phyloP scores from a whole-genome alignment of 2,888 invertebrate genomes.

The Melanostoma scalare region DNA sequence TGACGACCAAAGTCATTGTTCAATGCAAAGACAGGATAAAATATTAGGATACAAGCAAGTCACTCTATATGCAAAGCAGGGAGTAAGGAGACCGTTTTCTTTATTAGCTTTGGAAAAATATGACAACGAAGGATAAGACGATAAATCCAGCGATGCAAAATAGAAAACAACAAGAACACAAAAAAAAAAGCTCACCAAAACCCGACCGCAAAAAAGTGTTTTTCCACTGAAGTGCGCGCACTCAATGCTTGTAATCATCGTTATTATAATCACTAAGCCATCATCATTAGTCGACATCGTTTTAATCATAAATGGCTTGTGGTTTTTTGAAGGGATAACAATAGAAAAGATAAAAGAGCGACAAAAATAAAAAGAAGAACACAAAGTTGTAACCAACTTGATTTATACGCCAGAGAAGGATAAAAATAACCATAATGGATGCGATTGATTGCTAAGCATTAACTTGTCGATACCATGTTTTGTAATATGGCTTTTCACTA shows the following conservation, averaged over 20 bases:
- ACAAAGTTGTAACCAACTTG: conserved; percentile 19
- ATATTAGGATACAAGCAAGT: conserved; percentile 55
- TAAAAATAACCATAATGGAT: conserved; percentile 68
- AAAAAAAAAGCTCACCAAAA: conserved; percentile 2
- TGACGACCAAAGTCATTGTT: conserved; percentile 39
- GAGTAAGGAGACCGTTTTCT: conserved; percentile 2
- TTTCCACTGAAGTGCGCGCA: conserved; percentile 54
- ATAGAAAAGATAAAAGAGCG: conserved; percentile 54
- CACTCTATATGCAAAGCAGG: conserved; percentile 70
- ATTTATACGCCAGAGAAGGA: conserved; percentile 50
- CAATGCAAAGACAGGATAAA: conserved; percentile 56
- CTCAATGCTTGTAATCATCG: conserved; percentile 70
- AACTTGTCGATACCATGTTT: conserved; percentile 63
- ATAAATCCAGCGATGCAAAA: conserved; percentile 57
- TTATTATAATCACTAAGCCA: conserved; percentile 72
- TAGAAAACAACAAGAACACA: background rate
- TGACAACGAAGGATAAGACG: conserved; percentile 60
- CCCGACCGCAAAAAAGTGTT: conserved; percentile 41
- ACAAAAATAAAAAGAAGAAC: background rate
- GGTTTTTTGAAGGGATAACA: conserved; percentile 62
- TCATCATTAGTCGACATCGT: conserved; percentile 73
- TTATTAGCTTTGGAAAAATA: conserved; percentile 53
- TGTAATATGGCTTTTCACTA: conserved; percentile 15
- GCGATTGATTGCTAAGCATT: conserved; percentile 71
- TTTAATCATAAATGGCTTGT: conserved; percentile 73